Evolutionary conservation across 2,888 invertebrate genomes (phyloP), one percentile per base, ranked within the genome.

Genomic region (Aromia moschata): DNA sequence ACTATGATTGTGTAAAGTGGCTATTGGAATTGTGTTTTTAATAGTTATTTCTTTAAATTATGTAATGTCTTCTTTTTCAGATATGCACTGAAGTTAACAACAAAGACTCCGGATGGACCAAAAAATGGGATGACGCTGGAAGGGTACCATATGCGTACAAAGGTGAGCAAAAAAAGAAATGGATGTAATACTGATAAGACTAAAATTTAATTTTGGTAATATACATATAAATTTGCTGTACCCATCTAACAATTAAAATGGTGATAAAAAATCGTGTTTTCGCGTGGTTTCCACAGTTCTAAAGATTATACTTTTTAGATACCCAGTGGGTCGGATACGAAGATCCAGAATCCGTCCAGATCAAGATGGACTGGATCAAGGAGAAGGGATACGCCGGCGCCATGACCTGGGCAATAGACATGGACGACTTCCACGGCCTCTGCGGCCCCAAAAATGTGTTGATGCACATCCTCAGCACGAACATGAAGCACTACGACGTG

Each of bases 251-350:
- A n/a, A n/a, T n/a, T n/a, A n/a, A n/a, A n/a, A n/a, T n/a, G n/a
- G n/a, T n/a, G n/a, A n/a, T n/a, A n/a, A n/a, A n/a, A n/a, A n/a
- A n/a, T n/a, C n/a, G n/a, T n/a, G n/a, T n/a, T n/a, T n/a, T n/a
- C n/a, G n/a, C n/a, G n/a, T n/a, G n/a, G n/a, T n/a, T n/a, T n/a
- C n/a, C n/a, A n/a, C n/a, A n/a, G n/a, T n/a, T n/a, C n/a, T n/a
- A n/a, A n/a, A n/a, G n/a, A n/a, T n/a, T n/a, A n/a, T n/a, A n/a
- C n/a, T 15, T 55, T 55, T 10, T 11, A 85, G 86, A 81, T 44
- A 92, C 89, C 0, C 93, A 93, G 74, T 96, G 95, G 95, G 91
- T 95, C 11, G 95, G 95, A 2, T 96, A 94, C 74, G 95, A 94
- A 77, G 89, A 94, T 75, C 85, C 87, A 0, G 84, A 85, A 71